Percentiles rank a stretch among this genome's conserved stretches.
These are phyloP conservation scores for Pteronotus mesoamericanus DNA, from an alignment of 2,797 vertebrate species.

Conservation along the genomic window DNA sequence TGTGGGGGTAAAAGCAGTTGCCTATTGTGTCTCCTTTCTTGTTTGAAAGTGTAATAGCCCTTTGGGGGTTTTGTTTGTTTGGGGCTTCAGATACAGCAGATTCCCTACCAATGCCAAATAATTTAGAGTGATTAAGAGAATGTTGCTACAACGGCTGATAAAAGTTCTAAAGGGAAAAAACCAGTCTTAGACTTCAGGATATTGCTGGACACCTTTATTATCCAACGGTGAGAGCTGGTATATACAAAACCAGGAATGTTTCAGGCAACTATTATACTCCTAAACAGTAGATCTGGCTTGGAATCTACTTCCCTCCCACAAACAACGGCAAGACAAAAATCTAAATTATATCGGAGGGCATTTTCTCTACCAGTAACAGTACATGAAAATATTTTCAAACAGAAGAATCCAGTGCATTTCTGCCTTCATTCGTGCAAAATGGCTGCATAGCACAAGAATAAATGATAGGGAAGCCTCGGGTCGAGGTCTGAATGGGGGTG, in stretches of 20 bases:
- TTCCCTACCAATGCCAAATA: background rate
- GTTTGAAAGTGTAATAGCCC: slow-evolving; percentile 37
- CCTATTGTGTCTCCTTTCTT: slow-evolving; percentile 25
- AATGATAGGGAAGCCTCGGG: background rate
- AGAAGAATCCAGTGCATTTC: slow-evolving; percentile 5
- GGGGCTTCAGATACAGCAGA: background rate
- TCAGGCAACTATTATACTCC: background rate
- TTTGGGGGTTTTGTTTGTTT: background rate
- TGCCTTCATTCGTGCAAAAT: background rate
- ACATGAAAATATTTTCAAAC: slow-evolving; percentile 45
- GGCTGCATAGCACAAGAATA: background rate
- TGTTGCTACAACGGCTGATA: background rate
- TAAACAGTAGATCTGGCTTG: slow-evolving; percentile 4
- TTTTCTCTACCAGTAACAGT: slow-evolving; percentile 3
- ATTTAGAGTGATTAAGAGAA: slow-evolving; percentile 36
- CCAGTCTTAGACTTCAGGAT: background rate
- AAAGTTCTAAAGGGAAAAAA: background rate
- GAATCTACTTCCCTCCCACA: background rate
- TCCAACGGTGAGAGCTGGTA: background rate
- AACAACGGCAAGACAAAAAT: slow-evolving; percentile 23
- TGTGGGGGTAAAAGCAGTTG: slow-evolving; percentile 23
- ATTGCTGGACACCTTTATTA: background rate
- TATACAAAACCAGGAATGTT: background rate
- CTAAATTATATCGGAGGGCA: slow-evolving; percentile 8
- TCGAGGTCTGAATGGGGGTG: too few species aligned